Conservation (phyloP, 2,797 vertebrate genomes). For the Spinus pinus region DNA sequence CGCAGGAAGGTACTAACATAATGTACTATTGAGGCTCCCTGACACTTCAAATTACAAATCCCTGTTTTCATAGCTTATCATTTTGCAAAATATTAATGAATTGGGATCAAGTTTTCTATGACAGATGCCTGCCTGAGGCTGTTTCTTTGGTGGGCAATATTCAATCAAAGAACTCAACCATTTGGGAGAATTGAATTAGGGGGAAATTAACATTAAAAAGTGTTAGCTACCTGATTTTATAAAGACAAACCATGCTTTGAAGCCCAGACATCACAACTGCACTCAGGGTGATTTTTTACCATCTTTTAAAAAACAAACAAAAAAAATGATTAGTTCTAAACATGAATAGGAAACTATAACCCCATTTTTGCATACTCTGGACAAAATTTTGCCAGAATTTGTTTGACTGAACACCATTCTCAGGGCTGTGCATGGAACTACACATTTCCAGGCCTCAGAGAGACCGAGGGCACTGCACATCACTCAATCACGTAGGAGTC, state of each 20-base stretch:
- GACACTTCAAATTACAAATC: not conserved
- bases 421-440: not conserved
- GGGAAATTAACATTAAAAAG: not conserved
- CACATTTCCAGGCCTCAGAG: not conserved
- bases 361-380: not conserved
- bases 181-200: not conserved
- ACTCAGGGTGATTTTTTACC: not conserved
- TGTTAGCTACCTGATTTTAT: not conserved
- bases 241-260: not conserved
- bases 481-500: rapidly evolving
- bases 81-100: conserved; percentile 36
- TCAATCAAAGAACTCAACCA: not conserved
- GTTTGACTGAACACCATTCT: not conserved
- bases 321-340: not conserved
- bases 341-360: not conserved
- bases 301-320: not conserved
- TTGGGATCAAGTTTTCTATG: not conserved
- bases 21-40: not conserved
- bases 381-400: not conserved
- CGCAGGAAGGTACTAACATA: not conserved
- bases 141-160: not conserved
- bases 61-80: not conserved
- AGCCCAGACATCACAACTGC: not conserved
- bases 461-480: not conserved
- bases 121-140: conserved; percentile 20